Evolutionary conservation across 2,113 vertebrate species (phyloP).

Genomic region (Copsychus sechellarum): DNA sequence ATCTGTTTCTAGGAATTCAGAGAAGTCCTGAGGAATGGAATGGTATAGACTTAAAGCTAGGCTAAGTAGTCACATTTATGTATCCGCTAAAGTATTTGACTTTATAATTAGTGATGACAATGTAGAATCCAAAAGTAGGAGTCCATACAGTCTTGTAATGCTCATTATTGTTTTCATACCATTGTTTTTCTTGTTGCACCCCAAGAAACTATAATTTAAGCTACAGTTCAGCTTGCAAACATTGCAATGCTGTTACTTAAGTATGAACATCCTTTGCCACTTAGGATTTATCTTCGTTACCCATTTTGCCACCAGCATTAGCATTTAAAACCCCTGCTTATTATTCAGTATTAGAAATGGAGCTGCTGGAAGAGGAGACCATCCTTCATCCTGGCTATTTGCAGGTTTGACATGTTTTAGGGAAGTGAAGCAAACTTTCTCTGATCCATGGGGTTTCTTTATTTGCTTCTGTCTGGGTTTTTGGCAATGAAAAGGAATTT

Average conservation of each 20-base stretch:
- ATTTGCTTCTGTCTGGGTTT: not conserved
- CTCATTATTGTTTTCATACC: not conserved
- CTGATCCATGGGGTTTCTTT: not conserved
- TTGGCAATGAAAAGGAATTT: not conserved
- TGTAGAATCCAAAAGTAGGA: not conserved
- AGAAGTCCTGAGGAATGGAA: not conserved
- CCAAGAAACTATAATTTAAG: not conserved
- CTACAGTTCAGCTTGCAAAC: not conserved
- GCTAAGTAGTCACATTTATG: not conserved
- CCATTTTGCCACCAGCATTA: not conserved
- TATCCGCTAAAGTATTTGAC: not conserved
- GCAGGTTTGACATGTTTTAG: not conserved
- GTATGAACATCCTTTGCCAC: not conserved
- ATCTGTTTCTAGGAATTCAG: not conserved
- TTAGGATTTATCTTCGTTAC: not conserved
- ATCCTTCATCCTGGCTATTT: not conserved
- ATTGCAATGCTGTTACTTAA: not conserved
- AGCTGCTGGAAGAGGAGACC: not conserved
- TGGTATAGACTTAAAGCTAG: not conserved
- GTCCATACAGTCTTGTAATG: not conserved
- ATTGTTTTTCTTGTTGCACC: not conserved
- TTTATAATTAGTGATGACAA: not conserved
- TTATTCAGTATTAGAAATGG: not conserved
- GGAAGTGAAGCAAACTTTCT: not conserved
- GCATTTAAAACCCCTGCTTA: not conserved